Percentiles rank a stretch among this genome's conserved stretches.
Conservation (phyloP, 1,140 invertebrate species). For the Aphis craccivora region DNA sequence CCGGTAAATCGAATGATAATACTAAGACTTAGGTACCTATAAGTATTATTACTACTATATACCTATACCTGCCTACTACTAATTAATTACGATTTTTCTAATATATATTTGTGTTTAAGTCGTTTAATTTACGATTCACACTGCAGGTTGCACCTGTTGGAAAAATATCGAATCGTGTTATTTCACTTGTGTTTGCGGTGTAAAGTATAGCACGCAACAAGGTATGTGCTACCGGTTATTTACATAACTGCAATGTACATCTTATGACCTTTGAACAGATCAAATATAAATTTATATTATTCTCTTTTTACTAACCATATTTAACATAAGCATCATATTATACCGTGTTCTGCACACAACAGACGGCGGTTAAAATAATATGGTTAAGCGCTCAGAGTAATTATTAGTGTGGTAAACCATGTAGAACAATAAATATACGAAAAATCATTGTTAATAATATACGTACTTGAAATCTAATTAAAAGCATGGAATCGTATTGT, state of each 20-base stretch:
- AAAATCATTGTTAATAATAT: not conserved
- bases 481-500: not conserved
- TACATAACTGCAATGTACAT: not conserved
- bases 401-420: not conserved
- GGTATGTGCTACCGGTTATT: not conserved
- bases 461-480: conserved; percentile 13
- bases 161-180: not conserved
- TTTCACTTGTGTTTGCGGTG: not conserved
- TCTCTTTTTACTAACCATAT: not conserved
- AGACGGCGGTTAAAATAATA: not conserved
- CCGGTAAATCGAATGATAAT: not conserved
- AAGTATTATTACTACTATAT: not conserved
- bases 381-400: not conserved
- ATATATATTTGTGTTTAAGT: not conserved
- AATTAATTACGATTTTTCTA: not conserved
- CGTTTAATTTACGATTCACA: not conserved
- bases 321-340: not conserved
- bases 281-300: not conserved
- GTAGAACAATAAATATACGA: not conserved
- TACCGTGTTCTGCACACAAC: not conserved
- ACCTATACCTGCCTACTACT: not conserved
- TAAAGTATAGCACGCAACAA: too few species aligned
- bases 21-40: not conserved
- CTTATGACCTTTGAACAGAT: conserved; percentile 15
- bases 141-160: not conserved